Conservation (phyloP, 2,888 invertebrate genomes). For the Nephrotoma appendiculata region DNA sequence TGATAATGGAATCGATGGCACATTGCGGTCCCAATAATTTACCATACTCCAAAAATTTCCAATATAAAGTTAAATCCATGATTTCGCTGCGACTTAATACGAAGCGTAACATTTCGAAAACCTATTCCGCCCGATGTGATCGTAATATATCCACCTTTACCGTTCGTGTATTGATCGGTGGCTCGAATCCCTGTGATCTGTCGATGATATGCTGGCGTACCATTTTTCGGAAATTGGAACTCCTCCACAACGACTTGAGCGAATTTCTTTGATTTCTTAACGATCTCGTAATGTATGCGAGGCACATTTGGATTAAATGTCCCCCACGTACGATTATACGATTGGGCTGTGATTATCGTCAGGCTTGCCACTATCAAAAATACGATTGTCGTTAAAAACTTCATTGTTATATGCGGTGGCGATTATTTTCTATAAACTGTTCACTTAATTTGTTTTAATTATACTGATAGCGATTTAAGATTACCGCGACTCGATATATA, state of each 20-base stretch:
- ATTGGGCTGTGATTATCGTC: neutral
- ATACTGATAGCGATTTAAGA: neutral
- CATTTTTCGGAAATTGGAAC: neutral
- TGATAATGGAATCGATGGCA: too few species aligned
- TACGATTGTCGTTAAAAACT: neutral
- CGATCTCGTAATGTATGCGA: neutral
- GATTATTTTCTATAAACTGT: neutral
- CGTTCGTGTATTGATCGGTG: slow-evolving; percentile 30
- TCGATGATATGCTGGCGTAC: neutral
- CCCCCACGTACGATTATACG: neutral
- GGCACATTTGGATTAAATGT: neutral
- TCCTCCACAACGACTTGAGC: neutral
- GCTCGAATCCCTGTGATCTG: slow-evolving; percentile 27
- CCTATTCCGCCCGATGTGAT: slow-evolving; percentile 31
- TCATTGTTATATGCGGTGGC: neutral
- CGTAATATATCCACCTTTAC: slow-evolving; percentile 32
- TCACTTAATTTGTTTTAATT: neutral
- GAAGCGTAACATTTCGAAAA: slow-evolving; percentile 22
- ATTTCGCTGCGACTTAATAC: slow-evolving; percentile 32
- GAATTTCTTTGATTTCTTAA: neutral
- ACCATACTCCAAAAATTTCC: slow-evolving; percentile 25
- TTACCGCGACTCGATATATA: neutral
- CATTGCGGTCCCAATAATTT: neutral
- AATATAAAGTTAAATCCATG: slow-evolving; percentile 33
- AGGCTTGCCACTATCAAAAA: neutral